Conservation (phyloP, 2,888 invertebrate species). For the Shargacucullia verbasci region DNA sequence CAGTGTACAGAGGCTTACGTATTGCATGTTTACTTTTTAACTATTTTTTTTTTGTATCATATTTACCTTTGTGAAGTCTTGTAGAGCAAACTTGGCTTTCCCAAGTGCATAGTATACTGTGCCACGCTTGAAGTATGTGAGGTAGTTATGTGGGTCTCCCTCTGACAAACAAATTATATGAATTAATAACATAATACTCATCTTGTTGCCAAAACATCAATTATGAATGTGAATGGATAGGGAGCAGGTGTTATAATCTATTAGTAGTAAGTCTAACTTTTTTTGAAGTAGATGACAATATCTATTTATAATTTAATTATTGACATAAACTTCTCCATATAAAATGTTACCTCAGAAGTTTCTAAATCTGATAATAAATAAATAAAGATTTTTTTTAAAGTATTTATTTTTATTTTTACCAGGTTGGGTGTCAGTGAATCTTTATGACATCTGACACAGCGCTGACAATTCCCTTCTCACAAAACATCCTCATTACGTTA, state of each 20-base stretch:
- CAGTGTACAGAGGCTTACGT: too few species aligned
- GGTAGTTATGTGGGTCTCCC: slow-evolving; percentile 98
- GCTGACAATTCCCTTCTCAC: too few species aligned
- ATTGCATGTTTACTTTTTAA: too few species aligned
- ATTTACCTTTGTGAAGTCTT: slow-evolving; percentile 94
- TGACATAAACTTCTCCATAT: too few species aligned
- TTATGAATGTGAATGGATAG: background rate
- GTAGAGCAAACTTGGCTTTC: slow-evolving; percentile 97
- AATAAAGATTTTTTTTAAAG: too few species aligned
- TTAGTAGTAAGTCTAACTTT: background rate
- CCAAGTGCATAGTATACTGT: slow-evolving; percentile 98
- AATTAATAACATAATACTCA: background rate
- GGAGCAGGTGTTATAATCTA: slow-evolving; percentile 11
- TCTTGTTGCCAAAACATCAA: slow-evolving; percentile 26
- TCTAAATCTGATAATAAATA: too few species aligned
- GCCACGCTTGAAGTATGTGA: slow-evolving; percentile 98
- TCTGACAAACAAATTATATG: slow-evolving; percentile 89
- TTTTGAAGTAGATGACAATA: background rate
- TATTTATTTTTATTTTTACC: too few species aligned
- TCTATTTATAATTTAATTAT: background rate
- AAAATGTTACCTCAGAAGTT: too few species aligned
- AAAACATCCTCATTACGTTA: too few species aligned
- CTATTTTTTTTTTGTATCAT: too few species aligned
- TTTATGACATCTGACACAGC: too few species aligned
- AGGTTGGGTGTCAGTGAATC: too few species aligned